Conservation (phyloP, 2,113 vertebrate species). For the Rhombomys opimus region DNA sequence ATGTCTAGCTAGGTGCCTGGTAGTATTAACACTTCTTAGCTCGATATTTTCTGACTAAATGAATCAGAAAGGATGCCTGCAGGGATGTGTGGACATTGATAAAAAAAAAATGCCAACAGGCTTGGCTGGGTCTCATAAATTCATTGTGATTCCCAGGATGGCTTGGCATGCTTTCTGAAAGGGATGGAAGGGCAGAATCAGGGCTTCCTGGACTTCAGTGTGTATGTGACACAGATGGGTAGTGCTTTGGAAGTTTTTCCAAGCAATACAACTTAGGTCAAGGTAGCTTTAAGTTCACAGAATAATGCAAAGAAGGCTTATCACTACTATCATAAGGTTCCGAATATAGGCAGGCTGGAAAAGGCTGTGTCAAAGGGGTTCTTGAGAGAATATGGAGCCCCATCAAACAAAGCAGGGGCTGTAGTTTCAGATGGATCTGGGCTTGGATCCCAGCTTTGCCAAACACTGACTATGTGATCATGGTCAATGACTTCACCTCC, state of each 20-base stretch:
- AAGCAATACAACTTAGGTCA: not conserved
- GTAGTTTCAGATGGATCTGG: not conserved
- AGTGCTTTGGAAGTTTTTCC: constrained; percentile 7
- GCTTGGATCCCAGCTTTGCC: constrained; percentile 30
- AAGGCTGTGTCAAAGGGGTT: not conserved
- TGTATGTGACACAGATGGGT: not conserved
- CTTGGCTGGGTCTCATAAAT: not conserved
- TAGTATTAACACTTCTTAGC: not conserved
- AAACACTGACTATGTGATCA: constrained; percentile 1
- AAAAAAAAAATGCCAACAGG: not conserved
- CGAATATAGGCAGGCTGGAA: not conserved
- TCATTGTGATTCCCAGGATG: not conserved
- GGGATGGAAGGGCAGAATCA: not conserved
- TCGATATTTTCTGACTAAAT: not conserved
- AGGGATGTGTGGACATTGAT: not conserved
- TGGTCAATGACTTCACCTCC: constrained; percentile 55
- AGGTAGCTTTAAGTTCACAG: not conserved
- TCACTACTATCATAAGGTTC: not conserved
- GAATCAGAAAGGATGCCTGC: not conserved
- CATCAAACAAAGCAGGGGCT: not conserved
- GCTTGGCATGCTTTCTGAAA: not conserved
- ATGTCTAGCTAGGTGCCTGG: not conserved
- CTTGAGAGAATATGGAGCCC: not conserved
- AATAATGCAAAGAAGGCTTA: not conserved
- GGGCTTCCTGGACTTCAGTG: not conserved